Conservation (phyloP, 2,797 vertebrate species). For the Pteronotus mesoamericanus region DNA sequence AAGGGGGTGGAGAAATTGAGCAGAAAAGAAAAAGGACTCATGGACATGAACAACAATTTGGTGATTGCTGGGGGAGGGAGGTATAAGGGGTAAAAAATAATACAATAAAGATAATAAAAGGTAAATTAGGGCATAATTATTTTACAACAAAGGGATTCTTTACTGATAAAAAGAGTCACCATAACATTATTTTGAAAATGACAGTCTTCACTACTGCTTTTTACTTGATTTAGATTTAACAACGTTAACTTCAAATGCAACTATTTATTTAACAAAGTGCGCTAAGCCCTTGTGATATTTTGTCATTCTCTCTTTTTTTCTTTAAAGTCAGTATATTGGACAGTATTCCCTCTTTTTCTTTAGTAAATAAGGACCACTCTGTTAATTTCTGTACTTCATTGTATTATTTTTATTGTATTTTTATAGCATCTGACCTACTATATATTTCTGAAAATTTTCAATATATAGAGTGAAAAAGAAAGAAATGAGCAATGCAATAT, state of each 20-base stretch:
- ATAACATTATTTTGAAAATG: not conserved
- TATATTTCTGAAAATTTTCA: not conserved
- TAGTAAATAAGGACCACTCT: conserved; percentile 18
- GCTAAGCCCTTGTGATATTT: not conserved
- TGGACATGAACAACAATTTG: not conserved
- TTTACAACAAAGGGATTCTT: not conserved
- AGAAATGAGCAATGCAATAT: not conserved
- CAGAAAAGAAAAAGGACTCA: not conserved
- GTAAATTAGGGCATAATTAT: not conserved
- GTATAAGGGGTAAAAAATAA: not conserved
- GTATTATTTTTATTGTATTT: conserved; percentile 54
- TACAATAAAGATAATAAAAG: not conserved
- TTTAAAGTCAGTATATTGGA: not conserved
- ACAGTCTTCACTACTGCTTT: not conserved
- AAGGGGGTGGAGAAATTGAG: not conserved
- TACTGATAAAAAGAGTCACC: not conserved
- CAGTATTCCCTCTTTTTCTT: not conserved
- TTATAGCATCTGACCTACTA: not conserved
- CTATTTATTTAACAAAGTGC: not conserved
- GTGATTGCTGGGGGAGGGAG: not conserved
- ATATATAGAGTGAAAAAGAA: not conserved
- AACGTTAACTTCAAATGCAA: not conserved
- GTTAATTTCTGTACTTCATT: not conserved
- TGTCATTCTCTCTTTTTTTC: not conserved
- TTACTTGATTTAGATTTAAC: not conserved